Percentiles rank a stretch among this genome's conserved stretches.
phyloP scores from a whole-genome alignment of 2,888 invertebrate genomes.

The Aleiodes alternator region DNA sequence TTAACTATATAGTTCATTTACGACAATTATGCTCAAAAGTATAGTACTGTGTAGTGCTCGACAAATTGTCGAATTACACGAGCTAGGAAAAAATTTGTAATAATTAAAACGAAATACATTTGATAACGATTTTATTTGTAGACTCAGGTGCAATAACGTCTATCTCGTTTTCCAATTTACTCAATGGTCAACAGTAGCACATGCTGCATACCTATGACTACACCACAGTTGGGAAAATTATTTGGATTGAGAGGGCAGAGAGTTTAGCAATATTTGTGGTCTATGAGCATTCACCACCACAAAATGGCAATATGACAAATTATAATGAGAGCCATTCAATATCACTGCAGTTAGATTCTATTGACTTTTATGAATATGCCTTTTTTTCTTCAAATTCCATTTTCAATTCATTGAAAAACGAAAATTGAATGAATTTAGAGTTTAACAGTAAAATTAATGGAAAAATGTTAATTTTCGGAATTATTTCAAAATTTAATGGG shows the following conservation, averaged over 20 bases:
- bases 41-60: too few species aligned
- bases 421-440: too few species aligned
- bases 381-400: neutral
- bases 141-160: slow-evolving; percentile 39
- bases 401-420: too few species aligned
- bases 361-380: neutral
- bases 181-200: slow-evolving; percentile 37
- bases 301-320: slow-evolving; percentile 36
- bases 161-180: slow-evolving; percentile 42
- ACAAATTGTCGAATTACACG: too few species aligned
- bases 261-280: slow-evolving; percentile 12
- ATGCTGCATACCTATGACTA: slow-evolving; percentile 25
- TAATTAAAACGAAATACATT: neutral
- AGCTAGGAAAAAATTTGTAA: neutral
- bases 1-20: too few species aligned
- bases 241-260: neutral
- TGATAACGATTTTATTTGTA: neutral
- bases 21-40: too few species aligned
- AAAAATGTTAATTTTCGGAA: too few species aligned
- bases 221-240: slow-evolving; percentile 25
- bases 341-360: neutral
- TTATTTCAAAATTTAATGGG: neutral
- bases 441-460: too few species aligned
- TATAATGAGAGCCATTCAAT: slow-evolving; percentile 24
- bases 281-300: neutral